These are phyloP conservation scores for Megastigmus dorsalis DNA, from an alignment of 2,888 invertebrate species.

Conservation along the genomic window DNA sequence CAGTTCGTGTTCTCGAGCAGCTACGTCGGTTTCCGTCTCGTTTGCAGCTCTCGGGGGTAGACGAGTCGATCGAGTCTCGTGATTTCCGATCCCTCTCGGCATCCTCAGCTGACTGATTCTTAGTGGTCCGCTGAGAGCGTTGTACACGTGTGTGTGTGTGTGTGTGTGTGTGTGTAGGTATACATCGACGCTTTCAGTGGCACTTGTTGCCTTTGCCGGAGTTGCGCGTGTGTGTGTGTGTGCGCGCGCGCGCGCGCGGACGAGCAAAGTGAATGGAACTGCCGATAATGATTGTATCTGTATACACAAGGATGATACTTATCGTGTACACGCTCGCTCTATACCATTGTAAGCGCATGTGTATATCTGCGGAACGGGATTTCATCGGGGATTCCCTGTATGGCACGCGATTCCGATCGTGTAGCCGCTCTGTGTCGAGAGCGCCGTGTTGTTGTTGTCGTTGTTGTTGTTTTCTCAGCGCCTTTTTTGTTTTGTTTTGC, in stretches of 20 bases:
- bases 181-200: too few relatives aligned
- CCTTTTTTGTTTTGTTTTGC: neutral
- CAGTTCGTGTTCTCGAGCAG: neutral
- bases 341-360: constrained; percentile 14
- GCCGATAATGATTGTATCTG: constrained; percentile 37
- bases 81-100: constrained; percentile 2
- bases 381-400: neutral
- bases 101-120: neutral
- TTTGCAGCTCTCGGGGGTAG: too few relatives aligned
- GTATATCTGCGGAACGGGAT: neutral
- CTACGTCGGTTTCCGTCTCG: neutral
- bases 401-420: too few relatives aligned
- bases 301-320: constrained; percentile 24
- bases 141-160: too few relatives aligned
- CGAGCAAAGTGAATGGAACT: constrained; percentile 24
- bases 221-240: too few relatives aligned
- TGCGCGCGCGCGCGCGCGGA: too few relatives aligned
- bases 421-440: too few relatives aligned
- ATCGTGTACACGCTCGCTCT: neutral
- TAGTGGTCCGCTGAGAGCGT: too few relatives aligned
- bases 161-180: too few relatives aligned
- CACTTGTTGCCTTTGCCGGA: constrained; percentile 33
- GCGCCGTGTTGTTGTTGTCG: neutral
- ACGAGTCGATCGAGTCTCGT: constrained; percentile 10
- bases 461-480: neutral